phyloP scores from a whole-genome alignment of 2,113 vertebrate species.

The Empidonax traillii region DNA sequence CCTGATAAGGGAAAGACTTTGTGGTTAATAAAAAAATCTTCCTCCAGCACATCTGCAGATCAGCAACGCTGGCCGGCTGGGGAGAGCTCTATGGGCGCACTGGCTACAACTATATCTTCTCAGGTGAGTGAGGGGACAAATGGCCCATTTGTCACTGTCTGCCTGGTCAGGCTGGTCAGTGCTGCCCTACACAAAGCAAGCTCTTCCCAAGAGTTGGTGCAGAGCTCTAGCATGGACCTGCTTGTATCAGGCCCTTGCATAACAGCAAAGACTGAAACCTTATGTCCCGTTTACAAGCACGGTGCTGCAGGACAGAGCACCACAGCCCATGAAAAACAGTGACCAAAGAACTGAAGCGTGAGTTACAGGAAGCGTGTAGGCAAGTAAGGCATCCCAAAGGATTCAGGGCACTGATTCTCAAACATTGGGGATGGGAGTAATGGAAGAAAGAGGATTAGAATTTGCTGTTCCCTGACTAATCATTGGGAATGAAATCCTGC shows the following conservation, averaged over 20 bases:
- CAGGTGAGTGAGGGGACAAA: slow-evolving; percentile 78
- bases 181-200: not conserved
- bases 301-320: not conserved
- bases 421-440: not conserved
- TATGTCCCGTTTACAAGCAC: rapidly evolving
- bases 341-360: not conserved
- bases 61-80: slow-evolving; percentile 95
- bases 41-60: slow-evolving; percentile 93
- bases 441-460: not conserved
- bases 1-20: not conserved
- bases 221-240: not conserved
- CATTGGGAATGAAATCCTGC: not conserved
- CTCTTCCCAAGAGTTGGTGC: not conserved
- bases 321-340: not conserved
- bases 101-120: slow-evolving; percentile 98
- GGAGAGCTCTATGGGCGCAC: slow-evolving; percentile 97
- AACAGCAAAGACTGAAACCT: not conserved
- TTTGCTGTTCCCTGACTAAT: not conserved
- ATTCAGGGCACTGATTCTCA: not conserved
- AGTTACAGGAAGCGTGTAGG: not conserved
- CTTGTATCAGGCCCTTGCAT: not conserved
- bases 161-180: not conserved
- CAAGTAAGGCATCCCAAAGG: not conserved
- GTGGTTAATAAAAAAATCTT: slow-evolving; percentile 4
- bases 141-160: not conserved